Base-by-base conservation (phyloP, 2,888 invertebrate genomes). In the Netelia fuscicornis region DNA sequence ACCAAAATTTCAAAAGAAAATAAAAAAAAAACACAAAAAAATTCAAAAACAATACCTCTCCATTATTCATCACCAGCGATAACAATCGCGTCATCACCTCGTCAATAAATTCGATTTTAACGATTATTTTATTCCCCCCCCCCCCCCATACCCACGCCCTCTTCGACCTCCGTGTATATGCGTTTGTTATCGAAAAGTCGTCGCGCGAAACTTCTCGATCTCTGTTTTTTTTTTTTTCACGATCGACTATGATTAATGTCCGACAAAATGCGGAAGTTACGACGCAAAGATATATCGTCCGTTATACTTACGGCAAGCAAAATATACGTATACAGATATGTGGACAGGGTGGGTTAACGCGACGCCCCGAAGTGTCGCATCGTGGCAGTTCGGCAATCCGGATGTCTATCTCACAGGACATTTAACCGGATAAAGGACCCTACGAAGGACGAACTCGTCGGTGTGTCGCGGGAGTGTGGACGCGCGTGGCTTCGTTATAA, bases 381-480 rank as follows among this genome's bases (percentile, higher is more conserved):
- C 79, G 79, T 44, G 30, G 77, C 58, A 58, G 25, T 58, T 62
- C 60, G 11, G 67, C 80, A 52, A 79, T 79, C 85, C 81, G 85
- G 85, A 85, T 85, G 85, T 82, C 79, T 82, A 79, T 81, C 85
- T 82, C 81, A 79, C 81, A 81, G 85, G 75, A 85, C 81, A 79
- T 85, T 85, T 85, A 85, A 85, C 85, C 77, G 44, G 48, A 70
- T 71, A 77, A 77, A 77, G 68, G 58, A 56, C 77, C 80, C 81
- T 52, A 30, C 17, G 62, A 81, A 84, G 81, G 76, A 17, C 56
- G 65, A 11, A 44, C 17, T 30, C 68, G 37, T 54, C 8, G 48
- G 30, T 65, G 76, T 65, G 76, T 56, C 17, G 42, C 30, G 58
- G 11, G 13, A n/a, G 30, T 42, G 23, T 5, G 52, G n/a, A 67